A percentile compares a stretch with the other conserved stretches of the same genome.
Evolutionary conservation across 2,888 invertebrate species (phyloP).

Genomic region (Amiota communis): DNA sequence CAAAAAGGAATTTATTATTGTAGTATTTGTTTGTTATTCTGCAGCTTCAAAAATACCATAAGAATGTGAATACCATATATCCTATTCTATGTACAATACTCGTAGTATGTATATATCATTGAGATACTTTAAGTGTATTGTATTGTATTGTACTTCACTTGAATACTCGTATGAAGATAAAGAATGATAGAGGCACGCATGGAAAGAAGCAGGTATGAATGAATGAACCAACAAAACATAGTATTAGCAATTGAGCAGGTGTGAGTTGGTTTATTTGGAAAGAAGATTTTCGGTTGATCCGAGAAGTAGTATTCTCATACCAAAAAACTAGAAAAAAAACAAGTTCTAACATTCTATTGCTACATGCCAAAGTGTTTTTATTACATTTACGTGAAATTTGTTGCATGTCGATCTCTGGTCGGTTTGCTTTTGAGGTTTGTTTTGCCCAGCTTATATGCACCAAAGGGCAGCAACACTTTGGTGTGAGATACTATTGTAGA

Average conservation of each 20-base stretch:
- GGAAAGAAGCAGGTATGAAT: background rate
- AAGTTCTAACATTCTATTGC: background rate
- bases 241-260: background rate
- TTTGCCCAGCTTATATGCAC: slow-evolving; percentile 7
- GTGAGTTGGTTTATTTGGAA: too few species aligned
- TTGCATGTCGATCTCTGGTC: slow-evolving; percentile 49
- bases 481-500: slow-evolving; percentile 36
- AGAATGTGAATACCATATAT: too few species aligned
- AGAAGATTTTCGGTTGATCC: background rate
- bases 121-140: too few species aligned
- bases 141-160: too few species aligned
- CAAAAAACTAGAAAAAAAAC: too few species aligned
- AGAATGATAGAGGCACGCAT: background rate
- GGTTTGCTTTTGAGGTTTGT: slow-evolving; percentile 7
- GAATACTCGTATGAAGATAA: background rate
- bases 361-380: slow-evolving; percentile 62
- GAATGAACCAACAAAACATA: slow-evolving; percentile 2
- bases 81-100: too few species aligned
- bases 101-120: too few species aligned
- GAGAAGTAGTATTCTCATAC: too few species aligned
- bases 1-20: slow-evolving; percentile 61
- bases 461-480: slow-evolving; percentile 7
- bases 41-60: too few species aligned
- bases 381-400: slow-evolving; percentile 71
- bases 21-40: slow-evolving; percentile 25